Evolutionary conservation across 2,113 vertebrate genomes (phyloP).

Genomic region (Dasyprocta punctata): DNA sequence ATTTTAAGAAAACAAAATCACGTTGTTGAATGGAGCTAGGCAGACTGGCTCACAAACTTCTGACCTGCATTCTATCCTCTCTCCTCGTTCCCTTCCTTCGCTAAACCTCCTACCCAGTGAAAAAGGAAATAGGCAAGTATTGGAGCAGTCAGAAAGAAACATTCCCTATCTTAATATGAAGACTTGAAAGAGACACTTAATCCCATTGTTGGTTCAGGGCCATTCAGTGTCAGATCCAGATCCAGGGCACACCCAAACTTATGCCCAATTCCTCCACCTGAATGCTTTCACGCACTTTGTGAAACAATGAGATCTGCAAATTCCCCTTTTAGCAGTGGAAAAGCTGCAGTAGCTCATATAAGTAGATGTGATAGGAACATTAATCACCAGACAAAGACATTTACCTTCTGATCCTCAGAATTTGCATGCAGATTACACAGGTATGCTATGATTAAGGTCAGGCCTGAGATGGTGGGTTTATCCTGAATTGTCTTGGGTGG

Average conservation of each 20-base stretch:
- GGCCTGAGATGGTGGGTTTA: not conserved
- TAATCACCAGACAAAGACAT: not conserved
- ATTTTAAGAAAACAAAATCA: not conserved
- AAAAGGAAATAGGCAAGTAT: not conserved
- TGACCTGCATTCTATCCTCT: not conserved
- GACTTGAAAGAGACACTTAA: not conserved
- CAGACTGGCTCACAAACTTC: too few relatives aligned
- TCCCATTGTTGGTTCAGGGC: not conserved
- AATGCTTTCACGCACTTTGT: not conserved
- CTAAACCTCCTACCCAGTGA: not conserved
- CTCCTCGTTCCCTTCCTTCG: not conserved
- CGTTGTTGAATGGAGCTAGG: not conserved
- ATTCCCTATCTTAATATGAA: not conserved
- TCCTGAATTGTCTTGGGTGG: not conserved
- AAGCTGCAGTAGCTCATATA: not conserved
- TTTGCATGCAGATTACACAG: not conserved
- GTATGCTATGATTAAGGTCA: not conserved
- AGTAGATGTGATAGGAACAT: not conserved
- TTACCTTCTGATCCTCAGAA: not conserved
- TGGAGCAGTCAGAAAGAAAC: not conserved
- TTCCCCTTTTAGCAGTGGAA: not conserved
- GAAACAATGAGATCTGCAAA: not conserved
- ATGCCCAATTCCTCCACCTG: not conserved
- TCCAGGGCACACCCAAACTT: not conserved
- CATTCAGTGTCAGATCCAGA: not conserved